Evolutionary conservation across 2,113 vertebrate species (phyloP).

Genomic region (Vidua chalybeata): DNA sequence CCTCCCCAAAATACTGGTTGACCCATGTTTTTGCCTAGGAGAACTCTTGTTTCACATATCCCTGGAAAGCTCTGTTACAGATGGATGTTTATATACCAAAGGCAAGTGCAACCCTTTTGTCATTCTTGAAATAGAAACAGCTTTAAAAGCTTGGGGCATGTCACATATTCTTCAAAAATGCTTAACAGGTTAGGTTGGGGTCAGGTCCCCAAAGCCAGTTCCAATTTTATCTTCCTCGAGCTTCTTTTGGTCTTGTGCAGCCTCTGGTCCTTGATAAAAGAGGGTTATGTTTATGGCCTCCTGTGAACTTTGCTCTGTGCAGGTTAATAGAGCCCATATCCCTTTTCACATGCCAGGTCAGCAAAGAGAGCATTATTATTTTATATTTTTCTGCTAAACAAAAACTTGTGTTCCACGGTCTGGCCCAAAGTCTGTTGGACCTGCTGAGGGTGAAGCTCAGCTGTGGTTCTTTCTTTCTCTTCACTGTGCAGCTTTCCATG

Average conservation of each 20-base stretch:
- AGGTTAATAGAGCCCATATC: not conserved
- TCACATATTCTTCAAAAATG: not conserved
- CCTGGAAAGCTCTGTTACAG: not conserved
- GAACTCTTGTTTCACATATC: not conserved
- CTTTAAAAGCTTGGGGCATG: not conserved
- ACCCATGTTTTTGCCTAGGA: not conserved
- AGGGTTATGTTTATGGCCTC: not conserved
- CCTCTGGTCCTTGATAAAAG: not conserved
- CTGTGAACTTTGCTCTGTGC: not conserved
- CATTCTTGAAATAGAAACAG: not conserved
- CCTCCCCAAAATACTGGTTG: not conserved
- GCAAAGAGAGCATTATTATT: not conserved
- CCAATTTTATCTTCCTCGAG: not conserved
- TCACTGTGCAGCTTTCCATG: not conserved
- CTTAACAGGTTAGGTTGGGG: rapidly evolving
- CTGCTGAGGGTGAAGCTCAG: not conserved
- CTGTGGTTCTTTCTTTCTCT: not conserved
- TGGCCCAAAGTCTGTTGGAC: not conserved
- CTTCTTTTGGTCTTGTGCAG: not conserved
- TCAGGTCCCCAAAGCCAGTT: not conserved
- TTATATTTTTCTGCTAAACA: not conserved
- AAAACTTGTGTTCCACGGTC: not conserved
- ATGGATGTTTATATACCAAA: not conserved
- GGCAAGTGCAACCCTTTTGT: not conserved
- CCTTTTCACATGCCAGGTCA: not conserved